Evolutionary conservation across 2,888 invertebrate genomes (phyloP).

Genomic region (Papilio demoleus): DNA sequence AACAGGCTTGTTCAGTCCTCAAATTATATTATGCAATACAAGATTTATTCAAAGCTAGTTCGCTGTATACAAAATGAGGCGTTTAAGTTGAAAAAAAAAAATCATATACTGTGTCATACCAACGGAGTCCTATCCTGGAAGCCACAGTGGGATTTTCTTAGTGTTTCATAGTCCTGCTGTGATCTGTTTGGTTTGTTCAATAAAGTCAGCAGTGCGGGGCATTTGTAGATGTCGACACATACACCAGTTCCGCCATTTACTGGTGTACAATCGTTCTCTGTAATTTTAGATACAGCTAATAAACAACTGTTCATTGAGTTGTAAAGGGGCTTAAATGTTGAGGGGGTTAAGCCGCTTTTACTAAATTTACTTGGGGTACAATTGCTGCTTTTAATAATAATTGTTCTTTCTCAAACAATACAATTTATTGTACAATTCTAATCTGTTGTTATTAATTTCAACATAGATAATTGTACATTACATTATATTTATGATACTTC

Average conservation of each 20-base stretch:
- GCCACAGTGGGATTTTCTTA: slow-evolving; percentile 64
- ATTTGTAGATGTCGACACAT: slow-evolving; percentile 70
- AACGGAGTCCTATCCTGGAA: slow-evolving; percentile 54
- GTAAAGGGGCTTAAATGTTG: not conserved
- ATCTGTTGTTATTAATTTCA: too few species aligned
- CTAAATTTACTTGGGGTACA: too few species aligned
- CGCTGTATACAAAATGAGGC: too few species aligned
- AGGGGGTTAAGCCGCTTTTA: not conserved
- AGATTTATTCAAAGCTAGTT: too few species aligned
- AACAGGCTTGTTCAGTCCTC: too few species aligned
- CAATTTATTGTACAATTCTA: too few species aligned
- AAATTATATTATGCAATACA: too few species aligned
- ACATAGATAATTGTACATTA: not conserved
- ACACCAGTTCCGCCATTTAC: slow-evolving; percentile 62
- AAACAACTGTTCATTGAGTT: not conserved
- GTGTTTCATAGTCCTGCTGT: slow-evolving; percentile 66
- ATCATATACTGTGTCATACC: slow-evolving; percentile 63
- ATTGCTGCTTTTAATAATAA: not conserved
- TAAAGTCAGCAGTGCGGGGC: slow-evolving; percentile 59
- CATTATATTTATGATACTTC: not conserved
- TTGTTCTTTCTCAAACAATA: not conserved
- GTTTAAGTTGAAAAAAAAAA: slow-evolving; percentile 15
- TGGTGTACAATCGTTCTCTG: slow-evolving; percentile 60
- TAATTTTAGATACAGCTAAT: slow-evolving; percentile 17
- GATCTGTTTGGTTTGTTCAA: slow-evolving; percentile 59